Evolutionary conservation across 2,797 vertebrate genomes (phyloP).

Genomic region (Phrynocephalus forsythii): DNA sequence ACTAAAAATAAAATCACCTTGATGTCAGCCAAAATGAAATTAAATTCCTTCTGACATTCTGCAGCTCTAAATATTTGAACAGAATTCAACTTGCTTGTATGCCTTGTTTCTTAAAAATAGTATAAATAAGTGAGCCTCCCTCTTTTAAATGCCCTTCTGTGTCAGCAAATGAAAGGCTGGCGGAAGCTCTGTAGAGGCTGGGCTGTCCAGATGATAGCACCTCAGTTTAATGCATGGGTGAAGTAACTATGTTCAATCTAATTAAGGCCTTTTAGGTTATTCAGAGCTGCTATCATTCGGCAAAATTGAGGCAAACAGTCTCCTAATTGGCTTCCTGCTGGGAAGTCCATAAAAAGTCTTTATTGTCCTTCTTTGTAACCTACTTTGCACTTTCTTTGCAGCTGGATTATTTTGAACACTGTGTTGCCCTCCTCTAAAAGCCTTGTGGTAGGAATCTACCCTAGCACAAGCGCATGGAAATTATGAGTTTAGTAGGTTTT

Average conservation of each 20-base stretch:
- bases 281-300: conserved; percentile 69
- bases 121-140: background rate
- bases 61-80: conserved; percentile 65
- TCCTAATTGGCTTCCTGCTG: conserved; percentile 82
- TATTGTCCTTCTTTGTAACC: conserved; percentile 55
- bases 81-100: conserved; percentile 20
- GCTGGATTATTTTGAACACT: background rate
- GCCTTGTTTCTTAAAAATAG: background rate
- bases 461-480: background rate
- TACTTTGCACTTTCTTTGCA: conserved; percentile 63
- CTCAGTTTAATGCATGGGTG: conserved; percentile 49
- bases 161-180: conserved; percentile 52
- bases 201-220: conserved; percentile 57
- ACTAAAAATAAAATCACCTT: conserved; percentile 36
- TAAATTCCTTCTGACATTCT: background rate
- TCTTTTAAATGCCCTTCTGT: conserved; percentile 52
- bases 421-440: conserved; percentile 27
- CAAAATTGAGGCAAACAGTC: conserved; percentile 78
- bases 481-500: background rate
- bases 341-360: conserved; percentile 69
- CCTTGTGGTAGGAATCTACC: background rate
- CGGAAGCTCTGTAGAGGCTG: conserved; percentile 55
- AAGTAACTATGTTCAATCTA: conserved; percentile 74
- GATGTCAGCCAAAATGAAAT: background rate
- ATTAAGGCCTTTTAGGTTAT: conserved; percentile 84